These are phyloP conservation scores for Clupea harengus DNA, from an alignment of 2,113 vertebrate species.

Conservation along the genomic window DNA sequence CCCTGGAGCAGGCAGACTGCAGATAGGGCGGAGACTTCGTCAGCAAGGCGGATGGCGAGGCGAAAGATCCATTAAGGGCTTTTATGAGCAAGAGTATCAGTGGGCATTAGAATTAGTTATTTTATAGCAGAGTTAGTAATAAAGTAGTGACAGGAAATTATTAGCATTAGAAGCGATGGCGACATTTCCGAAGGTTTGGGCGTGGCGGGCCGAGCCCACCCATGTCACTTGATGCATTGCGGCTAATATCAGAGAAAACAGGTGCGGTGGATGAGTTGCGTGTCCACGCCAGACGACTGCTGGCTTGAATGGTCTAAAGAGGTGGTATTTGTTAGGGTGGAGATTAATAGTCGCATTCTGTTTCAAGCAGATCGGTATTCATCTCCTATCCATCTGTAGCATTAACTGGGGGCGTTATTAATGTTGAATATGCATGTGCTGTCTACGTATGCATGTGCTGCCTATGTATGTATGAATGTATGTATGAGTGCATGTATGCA, in stretches of 20 bases:
- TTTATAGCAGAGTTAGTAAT: constrained; percentile 27
- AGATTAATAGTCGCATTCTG: background rate
- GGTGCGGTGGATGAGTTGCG: background rate
- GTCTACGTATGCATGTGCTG: background rate
- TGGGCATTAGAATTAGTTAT: constrained; percentile 25
- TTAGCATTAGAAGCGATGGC: constrained; percentile 15
- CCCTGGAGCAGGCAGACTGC: background rate
- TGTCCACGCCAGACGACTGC: background rate
- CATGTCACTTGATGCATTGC: background rate
- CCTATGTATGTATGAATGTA: background rate
- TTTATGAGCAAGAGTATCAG: constrained; percentile 26
- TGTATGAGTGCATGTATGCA: background rate
- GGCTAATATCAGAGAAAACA: background rate
- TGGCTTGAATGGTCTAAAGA: background rate
- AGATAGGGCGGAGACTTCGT: background rate
- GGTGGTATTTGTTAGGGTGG: background rate
- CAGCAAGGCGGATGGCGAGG: background rate
- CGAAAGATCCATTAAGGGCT: constrained; percentile 13
- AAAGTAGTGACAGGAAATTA: constrained; percentile 8
- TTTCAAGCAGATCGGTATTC: background rate
- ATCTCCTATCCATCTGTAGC: background rate
- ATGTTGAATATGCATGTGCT: constrained; percentile 4
- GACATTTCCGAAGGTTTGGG: constrained; percentile 22
- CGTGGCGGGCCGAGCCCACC: background rate
- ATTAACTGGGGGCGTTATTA: background rate